Evolutionary conservation across 1,140 invertebrate species (phyloP).

Genomic region (Meloidogyne chitwoodi): DNA sequence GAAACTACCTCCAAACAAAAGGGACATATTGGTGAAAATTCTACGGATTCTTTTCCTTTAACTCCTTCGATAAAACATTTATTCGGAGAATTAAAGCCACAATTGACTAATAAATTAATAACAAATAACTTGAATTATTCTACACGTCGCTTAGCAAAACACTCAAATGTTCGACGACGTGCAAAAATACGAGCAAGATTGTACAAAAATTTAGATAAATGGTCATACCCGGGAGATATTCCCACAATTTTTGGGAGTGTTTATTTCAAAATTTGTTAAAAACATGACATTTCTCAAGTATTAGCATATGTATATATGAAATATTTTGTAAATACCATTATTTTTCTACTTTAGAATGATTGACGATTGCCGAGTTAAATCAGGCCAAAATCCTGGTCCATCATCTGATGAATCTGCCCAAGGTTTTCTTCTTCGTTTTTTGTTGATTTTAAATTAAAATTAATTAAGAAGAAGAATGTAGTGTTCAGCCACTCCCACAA

Average conservation of each 20-base stretch:
- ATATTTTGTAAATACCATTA: no score
- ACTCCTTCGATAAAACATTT: not conserved
- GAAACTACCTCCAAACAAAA: not conserved
- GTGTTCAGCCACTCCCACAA: constrained; percentile 13
- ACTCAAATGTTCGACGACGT: constrained; percentile 16
- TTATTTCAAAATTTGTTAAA: not conserved
- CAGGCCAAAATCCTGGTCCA: constrained; percentile 6
- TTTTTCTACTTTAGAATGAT: constrained; percentile 40
- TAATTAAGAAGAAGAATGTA: constrained; percentile 9
- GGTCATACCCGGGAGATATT: not conserved
- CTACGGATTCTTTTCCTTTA: not conserved
- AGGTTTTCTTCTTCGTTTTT: not conserved
- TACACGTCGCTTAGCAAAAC: constrained; percentile 8
- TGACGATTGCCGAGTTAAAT: constrained; percentile 25
- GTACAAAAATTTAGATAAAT: not conserved
- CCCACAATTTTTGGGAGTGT: not conserved
- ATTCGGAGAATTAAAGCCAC: not conserved
- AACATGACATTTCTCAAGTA: no score
- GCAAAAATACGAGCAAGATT: constrained; percentile 23
- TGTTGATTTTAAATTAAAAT: not conserved
- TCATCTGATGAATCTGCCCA: constrained; percentile 27
- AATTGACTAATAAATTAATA: not conserved
- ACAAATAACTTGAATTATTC: not conserved
- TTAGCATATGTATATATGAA: no score
- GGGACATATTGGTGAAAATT: not conserved